Evolutionary conservation across 2,888 invertebrate species (phyloP), one percentile per base, ranked within the genome.

Genomic region (Metallyticus violacea): DNA sequence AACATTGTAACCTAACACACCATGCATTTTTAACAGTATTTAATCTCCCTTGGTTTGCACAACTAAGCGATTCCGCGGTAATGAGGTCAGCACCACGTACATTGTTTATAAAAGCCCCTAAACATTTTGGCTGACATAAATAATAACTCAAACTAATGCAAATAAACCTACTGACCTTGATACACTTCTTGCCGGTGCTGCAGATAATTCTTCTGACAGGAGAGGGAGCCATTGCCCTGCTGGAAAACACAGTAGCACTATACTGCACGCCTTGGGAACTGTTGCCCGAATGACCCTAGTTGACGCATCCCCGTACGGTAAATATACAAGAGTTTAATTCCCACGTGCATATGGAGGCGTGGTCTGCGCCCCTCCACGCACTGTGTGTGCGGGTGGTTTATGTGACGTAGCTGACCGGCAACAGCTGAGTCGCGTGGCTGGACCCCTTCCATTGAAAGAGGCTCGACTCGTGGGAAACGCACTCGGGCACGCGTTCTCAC

Each of bases 141-240:
- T 62, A 4, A 3, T 15, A 62, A 62, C 15, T 0, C 40, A 15
- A 4, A 62, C n/a, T n/a, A n/a, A n/a, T n/a, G 15, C 2, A 15
- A n/a, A n/a, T 3, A 62, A 15, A 0, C 1, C 22, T 1, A 62
- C 40, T 62, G 3, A 87, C 87, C 87, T 87, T 85, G 77, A 87
- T n/a, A 80, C 87, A 87, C 6, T 28, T 85, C 27, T 87, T 87
- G 6, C 87, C 87, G 9, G 87, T 83, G 26, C 77, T 78, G 40
- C 79, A 76, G 30, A 87, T 40, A 22, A 87, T 26, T 15, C 82
- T 40, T 7, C 85, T 78, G 26, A 87, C 30, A 26, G 87, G 40
- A 28, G 77, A 30, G 25, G 83, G 80, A n/a, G 81, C 79, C 85
- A 85, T 85, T 30, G 4, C 26, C 6, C 5, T 28, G 15, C 7